Conservation (phyloP, 2,797 vertebrate genomes). For the Denticeps clupeoides region DNA sequence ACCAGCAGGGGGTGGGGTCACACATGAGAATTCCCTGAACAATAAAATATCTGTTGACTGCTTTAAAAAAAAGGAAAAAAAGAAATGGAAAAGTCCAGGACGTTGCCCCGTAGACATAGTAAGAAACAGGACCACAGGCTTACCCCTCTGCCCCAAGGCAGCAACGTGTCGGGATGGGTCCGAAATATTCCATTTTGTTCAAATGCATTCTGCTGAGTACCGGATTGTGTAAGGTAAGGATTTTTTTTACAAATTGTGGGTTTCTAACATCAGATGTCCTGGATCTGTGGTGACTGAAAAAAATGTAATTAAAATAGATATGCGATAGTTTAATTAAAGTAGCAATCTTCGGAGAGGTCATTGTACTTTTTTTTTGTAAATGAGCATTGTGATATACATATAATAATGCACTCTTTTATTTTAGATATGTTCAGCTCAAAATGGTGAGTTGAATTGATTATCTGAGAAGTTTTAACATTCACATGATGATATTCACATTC, state of each 20-base stretch:
- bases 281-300: too few species aligned
- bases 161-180: constrained; percentile 30
- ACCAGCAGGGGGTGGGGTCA: constrained; percentile 50
- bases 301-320: too few species aligned
- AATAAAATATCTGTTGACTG: constrained; percentile 50
- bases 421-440: constrained; percentile 65
- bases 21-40: constrained; percentile 48
- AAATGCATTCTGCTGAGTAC: constrained; percentile 42
- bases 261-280: too few species aligned
- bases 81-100: constrained; percentile 17
- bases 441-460: constrained; percentile 64
- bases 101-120: constrained; percentile 39
- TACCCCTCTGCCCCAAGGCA: constrained; percentile 39
- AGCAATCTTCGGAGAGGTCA: too few species aligned
- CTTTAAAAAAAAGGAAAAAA: constrained; percentile 25
- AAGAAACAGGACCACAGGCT: constrained; percentile 25
- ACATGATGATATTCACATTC: too few species aligned
- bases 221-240: constrained; percentile 41
- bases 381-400: not conserved
- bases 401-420: constrained; percentile 43
- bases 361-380: too few species aligned
- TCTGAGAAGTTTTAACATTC: too few species aligned
- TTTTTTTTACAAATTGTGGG: constrained; percentile 13
- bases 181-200: constrained; percentile 33
- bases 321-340: too few species aligned